Evolutionary conservation across 2,113 vertebrate genomes (phyloP), one percentile per base, ranked within the genome.

Genomic region (Tichodroma muraria): DNA sequence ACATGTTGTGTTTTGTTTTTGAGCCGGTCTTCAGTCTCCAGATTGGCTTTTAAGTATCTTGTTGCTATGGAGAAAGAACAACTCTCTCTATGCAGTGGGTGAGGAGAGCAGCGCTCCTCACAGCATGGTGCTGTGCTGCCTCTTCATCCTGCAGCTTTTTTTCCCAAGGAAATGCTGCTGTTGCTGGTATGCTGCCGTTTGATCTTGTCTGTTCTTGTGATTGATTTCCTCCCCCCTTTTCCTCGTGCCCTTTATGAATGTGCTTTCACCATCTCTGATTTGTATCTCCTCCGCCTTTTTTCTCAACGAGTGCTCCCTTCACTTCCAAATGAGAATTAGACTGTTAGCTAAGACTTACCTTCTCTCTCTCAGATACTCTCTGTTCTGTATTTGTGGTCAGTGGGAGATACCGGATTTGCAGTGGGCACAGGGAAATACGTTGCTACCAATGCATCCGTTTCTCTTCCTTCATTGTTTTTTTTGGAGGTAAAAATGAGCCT

Each of bases 31-130:
- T 88, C 88, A 66, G 85, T 92, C 92, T 90, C 50, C 76, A 86
- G 91, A 88, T 82, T 79, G 87, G 88, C 80, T 96, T 94, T 93
- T 82, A 84, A 94, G 89, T 71, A 45, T 96, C 88, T 75, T 80
- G 95, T 97, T 97, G 93, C 96, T 94, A 95, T 96, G 96, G 95
- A 83, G 94, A 97, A 83, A 45, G 81, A 86, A 54, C 76, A 81
- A n/a, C 92, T 96, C 70, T 89, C 70, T 86, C 49, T 80, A 11
- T 90, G 86, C 80, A 82, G 87, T 89, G 91, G 80, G 83, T 93
- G 70, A 47, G 1, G 80, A 93, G 81, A 95, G 87, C 90, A 80
- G 88, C 73, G 5, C 52, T 90, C 53, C 64, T 93, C 88, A 9
- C 91, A 89, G 89, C 54, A 33, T 78, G 92, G 40, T 91, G 73